Conservation (phyloP, 2,797 vertebrate genomes). For the Coendou prehensilis region DNA sequence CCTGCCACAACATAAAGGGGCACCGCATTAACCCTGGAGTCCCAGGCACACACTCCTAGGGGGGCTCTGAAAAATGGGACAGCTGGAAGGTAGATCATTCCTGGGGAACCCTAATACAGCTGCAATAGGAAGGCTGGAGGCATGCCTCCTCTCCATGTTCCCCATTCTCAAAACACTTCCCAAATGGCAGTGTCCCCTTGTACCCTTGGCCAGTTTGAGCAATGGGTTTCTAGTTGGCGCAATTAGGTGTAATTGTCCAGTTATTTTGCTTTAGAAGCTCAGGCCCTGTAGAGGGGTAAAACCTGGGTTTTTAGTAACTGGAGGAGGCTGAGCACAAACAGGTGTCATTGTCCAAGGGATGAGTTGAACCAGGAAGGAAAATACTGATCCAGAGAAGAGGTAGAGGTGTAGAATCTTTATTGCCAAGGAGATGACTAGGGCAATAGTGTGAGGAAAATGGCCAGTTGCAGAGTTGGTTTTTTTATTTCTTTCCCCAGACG, state of each 20-base stretch:
- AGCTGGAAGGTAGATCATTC: not conserved
- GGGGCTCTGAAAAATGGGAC: not conserved
- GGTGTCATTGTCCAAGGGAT: not conserved
- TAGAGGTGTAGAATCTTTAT: not conserved
- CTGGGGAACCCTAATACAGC: not conserved
- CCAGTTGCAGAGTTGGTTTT: not conserved
- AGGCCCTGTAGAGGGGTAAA: not conserved
- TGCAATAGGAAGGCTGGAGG: not conserved
- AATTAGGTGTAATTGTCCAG: constrained; percentile 23
- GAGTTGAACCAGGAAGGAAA: not conserved
- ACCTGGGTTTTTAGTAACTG: not conserved
- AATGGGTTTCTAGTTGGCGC: not conserved
- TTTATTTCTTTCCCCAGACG: not conserved
- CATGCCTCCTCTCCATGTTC: not conserved
- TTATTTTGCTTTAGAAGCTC: not conserved
- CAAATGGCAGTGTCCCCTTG: not conserved
- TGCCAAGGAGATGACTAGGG: not conserved
- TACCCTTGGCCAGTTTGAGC: not conserved
- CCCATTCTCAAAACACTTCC: not conserved
- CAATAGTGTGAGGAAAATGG: not conserved
- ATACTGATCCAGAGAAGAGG: not conserved
- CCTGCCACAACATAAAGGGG: not conserved
- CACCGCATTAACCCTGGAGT: not conserved
- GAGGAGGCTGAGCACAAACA: not conserved
- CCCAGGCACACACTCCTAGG: not conserved